Conservation (phyloP, 2,113 vertebrate genomes). For the Osmerus eperlanus region DNA sequence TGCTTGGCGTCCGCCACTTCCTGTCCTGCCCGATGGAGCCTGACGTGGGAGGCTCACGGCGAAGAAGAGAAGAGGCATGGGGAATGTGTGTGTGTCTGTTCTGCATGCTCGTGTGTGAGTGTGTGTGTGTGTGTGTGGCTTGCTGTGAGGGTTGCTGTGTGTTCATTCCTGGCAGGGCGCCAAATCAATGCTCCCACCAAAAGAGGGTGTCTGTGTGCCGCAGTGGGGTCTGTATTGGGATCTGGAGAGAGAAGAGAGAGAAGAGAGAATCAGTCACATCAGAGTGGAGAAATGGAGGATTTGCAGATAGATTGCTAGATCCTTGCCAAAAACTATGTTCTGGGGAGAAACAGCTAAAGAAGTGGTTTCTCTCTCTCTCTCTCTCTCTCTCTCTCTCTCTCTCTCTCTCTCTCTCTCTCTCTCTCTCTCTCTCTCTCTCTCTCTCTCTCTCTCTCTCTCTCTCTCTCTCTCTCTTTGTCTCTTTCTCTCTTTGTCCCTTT, state of each 20-base stretch:
- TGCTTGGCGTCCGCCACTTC: too few species aligned
- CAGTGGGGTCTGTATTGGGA: constrained; percentile 29
- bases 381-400: not conserved
- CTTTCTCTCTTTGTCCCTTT: not conserved
- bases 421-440: too few species aligned
- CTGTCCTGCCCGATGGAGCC: too few species aligned
- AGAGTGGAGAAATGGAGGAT: constrained; percentile 34
- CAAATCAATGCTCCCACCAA: constrained; percentile 17
- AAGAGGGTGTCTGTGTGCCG: constrained; percentile 20
- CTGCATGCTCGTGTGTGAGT: not conserved
- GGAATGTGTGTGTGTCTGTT: not conserved
- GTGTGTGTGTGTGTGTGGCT: not conserved
- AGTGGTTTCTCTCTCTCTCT: not conserved
- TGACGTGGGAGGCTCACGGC: not conserved
- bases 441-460: not conserved
- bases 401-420: not conserved
- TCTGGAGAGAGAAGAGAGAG: constrained; percentile 43
- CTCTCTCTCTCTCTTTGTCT: not conserved
- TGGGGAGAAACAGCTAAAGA: constrained; percentile 2
- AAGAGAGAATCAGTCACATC: constrained; percentile 28
- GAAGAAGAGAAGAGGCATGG: not conserved
- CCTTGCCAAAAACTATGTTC: constrained; percentile 34
- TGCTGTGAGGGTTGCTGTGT: not conserved
- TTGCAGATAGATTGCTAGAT: constrained; percentile 18
- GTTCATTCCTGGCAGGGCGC: not conserved